Evolutionary conservation across 2,888 invertebrate genomes (phyloP).

Genomic region (Dolichopus griseipennis): DNA sequence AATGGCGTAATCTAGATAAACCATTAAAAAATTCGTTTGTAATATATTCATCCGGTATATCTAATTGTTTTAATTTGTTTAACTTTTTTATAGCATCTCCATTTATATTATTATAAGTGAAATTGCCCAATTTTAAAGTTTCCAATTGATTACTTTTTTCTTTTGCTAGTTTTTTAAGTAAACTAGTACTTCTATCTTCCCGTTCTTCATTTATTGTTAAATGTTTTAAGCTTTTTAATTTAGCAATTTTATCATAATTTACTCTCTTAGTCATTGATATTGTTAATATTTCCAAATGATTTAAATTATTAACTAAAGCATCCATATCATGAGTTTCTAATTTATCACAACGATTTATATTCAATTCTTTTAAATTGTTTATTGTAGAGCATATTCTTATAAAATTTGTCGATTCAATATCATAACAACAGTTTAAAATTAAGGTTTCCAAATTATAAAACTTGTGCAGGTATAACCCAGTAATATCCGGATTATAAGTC

Average conservation of each 20-base stretch:
- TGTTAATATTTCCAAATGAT: conserved; percentile 15
- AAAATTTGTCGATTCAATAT: conserved; percentile 18
- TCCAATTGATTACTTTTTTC: conserved; percentile 10
- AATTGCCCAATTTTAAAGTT: conserved; percentile 9
- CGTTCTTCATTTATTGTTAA: conserved; percentile 13
- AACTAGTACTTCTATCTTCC: background rate
- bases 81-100: conserved; percentile 1
- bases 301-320: conserved; percentile 13
- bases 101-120: background rate
- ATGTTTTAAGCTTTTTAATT: conserved; percentile 14
- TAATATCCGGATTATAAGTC: conserved; percentile 17
- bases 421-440: conserved; percentile 18
- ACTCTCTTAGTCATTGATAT: conserved; percentile 14
- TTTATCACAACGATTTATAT: conserved; percentile 19
- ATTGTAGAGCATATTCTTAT: conserved; percentile 14
- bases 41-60: conserved; percentile 7
- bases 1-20: conserved; percentile 9
- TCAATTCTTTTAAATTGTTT: conserved; percentile 17
- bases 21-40: conserved; percentile 10
- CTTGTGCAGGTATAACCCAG: conserved; percentile 13
- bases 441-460: conserved; percentile 17
- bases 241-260: conserved; percentile 8
- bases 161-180: conserved; percentile 12
- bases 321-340: conserved; percentile 13
- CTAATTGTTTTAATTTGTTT: conserved; percentile 11